Evolutionary conservation across 2,888 invertebrate species (phyloP).

Genomic region (Allophyes oxyacanthae): DNA sequence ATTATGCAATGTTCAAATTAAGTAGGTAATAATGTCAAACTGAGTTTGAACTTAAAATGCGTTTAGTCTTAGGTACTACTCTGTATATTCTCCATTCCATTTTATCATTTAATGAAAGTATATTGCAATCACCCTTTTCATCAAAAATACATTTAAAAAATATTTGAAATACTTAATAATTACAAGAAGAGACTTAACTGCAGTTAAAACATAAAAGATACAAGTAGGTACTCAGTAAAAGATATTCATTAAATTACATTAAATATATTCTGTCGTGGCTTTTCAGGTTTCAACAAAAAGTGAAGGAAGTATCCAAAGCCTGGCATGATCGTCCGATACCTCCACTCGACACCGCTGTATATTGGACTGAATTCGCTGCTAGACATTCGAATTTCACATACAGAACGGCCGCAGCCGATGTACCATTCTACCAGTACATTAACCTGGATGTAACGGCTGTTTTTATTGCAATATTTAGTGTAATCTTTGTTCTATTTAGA

Average conservation of each 20-base stretch:
- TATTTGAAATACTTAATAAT: too few relatives aligned
- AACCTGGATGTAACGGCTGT: conserved; percentile 74
- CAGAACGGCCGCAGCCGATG: conserved; percentile 86
- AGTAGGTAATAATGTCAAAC: not conserved
- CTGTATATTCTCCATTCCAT: too few relatives aligned
- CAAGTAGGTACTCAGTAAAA: too few relatives aligned
- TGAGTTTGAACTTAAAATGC: too few relatives aligned
- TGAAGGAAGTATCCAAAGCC: conserved; percentile 83
- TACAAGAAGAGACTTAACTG: too few relatives aligned
- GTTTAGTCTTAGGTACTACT: too few relatives aligned
- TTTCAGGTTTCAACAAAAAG: conserved; percentile 80
- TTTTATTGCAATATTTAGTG: conserved; percentile 47
- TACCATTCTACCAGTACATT: conserved; percentile 87
- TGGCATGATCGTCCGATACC: conserved; percentile 90
- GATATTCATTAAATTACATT: too few relatives aligned
- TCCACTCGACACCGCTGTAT: conserved; percentile 90
- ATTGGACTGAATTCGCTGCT: conserved; percentile 91
- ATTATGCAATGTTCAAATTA: too few relatives aligned
- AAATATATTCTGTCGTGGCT: not conserved
- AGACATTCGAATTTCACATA: conserved; percentile 83
- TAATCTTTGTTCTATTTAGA: conserved; percentile 47
- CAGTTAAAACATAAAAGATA: too few relatives aligned
- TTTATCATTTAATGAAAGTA: too few relatives aligned
- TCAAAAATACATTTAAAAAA: too few relatives aligned
- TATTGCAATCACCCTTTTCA: too few relatives aligned